Evolutionary conservation across 2,113 vertebrate species (phyloP).

Genomic region (Notiomystis cincta): DNA sequence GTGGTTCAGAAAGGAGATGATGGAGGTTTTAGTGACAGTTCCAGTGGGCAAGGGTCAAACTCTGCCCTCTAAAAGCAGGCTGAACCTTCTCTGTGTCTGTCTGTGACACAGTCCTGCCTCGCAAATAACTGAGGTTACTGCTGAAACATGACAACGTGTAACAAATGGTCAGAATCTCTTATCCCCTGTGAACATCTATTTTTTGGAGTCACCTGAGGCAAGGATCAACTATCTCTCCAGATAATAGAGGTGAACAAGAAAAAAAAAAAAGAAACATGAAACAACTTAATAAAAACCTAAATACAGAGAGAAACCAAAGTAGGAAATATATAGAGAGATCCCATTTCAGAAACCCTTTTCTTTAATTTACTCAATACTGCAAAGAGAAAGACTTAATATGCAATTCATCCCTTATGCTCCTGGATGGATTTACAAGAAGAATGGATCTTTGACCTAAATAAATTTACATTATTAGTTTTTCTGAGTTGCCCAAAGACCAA

Average conservation of each 20-base stretch:
- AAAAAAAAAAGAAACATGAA: not conserved
- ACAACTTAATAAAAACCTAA: not conserved
- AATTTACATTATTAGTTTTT: not conserved
- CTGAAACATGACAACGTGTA: not conserved
- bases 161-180: not conserved
- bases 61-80: not conserved
- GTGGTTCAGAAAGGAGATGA: not conserved
- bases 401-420: not conserved
- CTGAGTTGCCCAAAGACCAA: not conserved
- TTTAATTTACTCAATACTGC: not conserved
- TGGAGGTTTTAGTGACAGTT: not conserved
- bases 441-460: not conserved
- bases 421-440: not conserved
- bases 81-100: not conserved
- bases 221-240: not conserved
- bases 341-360: not conserved
- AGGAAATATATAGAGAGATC: not conserved
- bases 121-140: not conserved
- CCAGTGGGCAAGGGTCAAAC: not conserved
- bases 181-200: not conserved
- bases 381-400: not conserved
- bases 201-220: accelerated
- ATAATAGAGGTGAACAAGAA: not conserved
- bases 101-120: not conserved
- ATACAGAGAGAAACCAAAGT: not conserved